Conservation (phyloP, 1,140 invertebrate genomes). For the Euwallacea similis region DNA sequence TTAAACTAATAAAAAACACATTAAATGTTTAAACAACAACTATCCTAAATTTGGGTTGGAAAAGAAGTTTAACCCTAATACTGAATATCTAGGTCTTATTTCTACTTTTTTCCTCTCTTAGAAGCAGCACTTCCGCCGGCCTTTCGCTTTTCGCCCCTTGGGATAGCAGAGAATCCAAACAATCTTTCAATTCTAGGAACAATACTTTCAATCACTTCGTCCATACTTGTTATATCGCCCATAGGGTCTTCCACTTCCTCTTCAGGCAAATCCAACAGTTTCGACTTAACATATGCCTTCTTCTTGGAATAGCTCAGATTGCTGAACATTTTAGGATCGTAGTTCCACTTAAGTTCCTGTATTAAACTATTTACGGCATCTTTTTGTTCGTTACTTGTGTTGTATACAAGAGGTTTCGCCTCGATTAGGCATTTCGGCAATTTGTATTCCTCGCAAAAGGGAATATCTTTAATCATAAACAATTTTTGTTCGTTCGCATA, state of each 20-base stretch:
- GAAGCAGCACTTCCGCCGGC: no score
- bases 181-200: no score
- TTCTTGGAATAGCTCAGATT: conserved; percentile 34
- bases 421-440: conserved; percentile 18
- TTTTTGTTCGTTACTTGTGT: conserved; percentile 21
- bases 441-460: conserved; percentile 38
- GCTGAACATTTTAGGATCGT: conserved; percentile 39
- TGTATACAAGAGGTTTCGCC: neutral
- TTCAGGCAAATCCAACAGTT: conserved; percentile 33
- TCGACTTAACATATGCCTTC: conserved; percentile 39
- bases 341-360: conserved; percentile 42
- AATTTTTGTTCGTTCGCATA: conserved; percentile 34
- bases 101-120: no score
- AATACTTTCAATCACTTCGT: neutral
- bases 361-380: conserved; percentile 32
- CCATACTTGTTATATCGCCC: neutral
- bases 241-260: conserved; percentile 21
- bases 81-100: no score
- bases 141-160: no score
- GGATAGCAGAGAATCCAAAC: no score
- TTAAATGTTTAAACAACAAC: no score
- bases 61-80: no score
- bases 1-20: no score
- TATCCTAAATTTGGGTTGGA: no score
- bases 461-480: conserved; percentile 43